These are phyloP conservation scores for Lepidonotus clava DNA, from an alignment of 2,888 invertebrate species.

Conservation along the genomic window DNA sequence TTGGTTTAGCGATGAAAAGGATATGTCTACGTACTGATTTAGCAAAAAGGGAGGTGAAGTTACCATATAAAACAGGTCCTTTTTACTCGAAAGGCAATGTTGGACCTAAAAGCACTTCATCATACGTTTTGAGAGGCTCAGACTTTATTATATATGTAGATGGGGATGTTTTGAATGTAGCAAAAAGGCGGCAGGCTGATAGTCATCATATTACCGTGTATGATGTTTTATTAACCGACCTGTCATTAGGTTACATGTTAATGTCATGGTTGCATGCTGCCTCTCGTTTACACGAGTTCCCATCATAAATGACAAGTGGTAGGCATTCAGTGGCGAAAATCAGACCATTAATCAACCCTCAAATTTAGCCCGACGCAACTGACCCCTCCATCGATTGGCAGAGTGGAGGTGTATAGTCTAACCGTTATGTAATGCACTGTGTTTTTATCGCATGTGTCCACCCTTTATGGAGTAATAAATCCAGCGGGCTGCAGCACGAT, in stretches of 20 bases:
- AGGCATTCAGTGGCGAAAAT: background rate
- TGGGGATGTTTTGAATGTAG: background rate
- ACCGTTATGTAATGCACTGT: background rate
- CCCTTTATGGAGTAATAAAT: background rate
- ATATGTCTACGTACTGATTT: too few relatives aligned
- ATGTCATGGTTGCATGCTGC: background rate
- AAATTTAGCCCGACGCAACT: background rate
- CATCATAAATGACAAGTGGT: constrained; percentile 14
- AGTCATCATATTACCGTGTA: background rate
- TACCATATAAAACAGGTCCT: too few relatives aligned
- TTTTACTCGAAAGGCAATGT: too few relatives aligned
- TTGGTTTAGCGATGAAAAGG: too few relatives aligned
- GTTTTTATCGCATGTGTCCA: background rate
- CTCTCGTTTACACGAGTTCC: background rate
- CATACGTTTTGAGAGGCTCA: too few relatives aligned
- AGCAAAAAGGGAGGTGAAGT: too few relatives aligned
- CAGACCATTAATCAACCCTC: background rate
- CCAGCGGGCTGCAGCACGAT: too few relatives aligned
- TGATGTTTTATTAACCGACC: background rate
- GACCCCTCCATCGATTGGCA: background rate
- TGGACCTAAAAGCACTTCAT: too few relatives aligned
- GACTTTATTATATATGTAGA: background rate
- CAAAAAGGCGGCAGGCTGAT: constrained; percentile 19
- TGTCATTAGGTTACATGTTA: constrained; percentile 23
- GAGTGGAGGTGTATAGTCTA: background rate